Percentiles rank a stretch among this genome's conserved stretches.
Conservation (phyloP, 2,888 invertebrate genomes). For the Scaptomyza polygonia region DNA sequence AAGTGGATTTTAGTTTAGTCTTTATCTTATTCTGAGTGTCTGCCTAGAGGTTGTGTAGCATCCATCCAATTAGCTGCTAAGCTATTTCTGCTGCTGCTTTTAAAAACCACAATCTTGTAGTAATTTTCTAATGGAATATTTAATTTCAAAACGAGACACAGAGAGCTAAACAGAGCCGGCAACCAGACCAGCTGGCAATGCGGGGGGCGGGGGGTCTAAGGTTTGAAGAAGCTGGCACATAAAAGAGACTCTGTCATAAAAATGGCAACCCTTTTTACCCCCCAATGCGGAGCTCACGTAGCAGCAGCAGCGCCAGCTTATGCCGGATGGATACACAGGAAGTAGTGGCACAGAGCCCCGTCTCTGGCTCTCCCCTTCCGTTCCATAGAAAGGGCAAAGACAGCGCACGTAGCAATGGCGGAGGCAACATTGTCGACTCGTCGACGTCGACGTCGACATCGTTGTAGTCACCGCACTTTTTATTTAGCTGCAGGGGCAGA, state of each 20-base stretch:
- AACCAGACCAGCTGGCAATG: slow-evolving; percentile 35
- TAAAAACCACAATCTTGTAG: slow-evolving; percentile 80
- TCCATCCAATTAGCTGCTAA: slow-evolving; percentile 60
- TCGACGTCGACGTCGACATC: slow-evolving; percentile 27
- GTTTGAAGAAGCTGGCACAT: slow-evolving; percentile 23
- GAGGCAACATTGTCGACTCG: slow-evolving; percentile 36
- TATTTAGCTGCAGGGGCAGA: slow-evolving; percentile 71
- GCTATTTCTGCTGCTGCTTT: slow-evolving; percentile 41
- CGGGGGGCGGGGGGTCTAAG: slow-evolving; percentile 1
- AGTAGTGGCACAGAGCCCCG: slow-evolving; percentile 58
- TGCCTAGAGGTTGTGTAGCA: slow-evolving; percentile 35
- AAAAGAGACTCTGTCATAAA: slow-evolving; percentile 62
- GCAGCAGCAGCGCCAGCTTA: slow-evolving; percentile 54
- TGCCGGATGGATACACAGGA: slow-evolving; percentile 78
- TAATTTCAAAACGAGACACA: slow-evolving; percentile 78
- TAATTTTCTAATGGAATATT: slow-evolving; percentile 83
- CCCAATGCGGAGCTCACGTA: slow-evolving; percentile 32
- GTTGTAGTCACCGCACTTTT: slow-evolving; percentile 61
- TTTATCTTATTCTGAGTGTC: slow-evolving; percentile 13
- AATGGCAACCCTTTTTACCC: slow-evolving; percentile 70
- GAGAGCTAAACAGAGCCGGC: slow-evolving; percentile 37
- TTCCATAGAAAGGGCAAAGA: slow-evolving; percentile 54
- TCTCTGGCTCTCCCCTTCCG: slow-evolving; percentile 18
- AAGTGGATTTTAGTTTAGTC: slow-evolving; percentile 53
- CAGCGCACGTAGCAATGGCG: slow-evolving; percentile 66